These are phyloP conservation scores for Lepidocyrtoides sp. DNA, from an alignment of 2,888 invertebrate species.

Conservation along the genomic window DNA sequence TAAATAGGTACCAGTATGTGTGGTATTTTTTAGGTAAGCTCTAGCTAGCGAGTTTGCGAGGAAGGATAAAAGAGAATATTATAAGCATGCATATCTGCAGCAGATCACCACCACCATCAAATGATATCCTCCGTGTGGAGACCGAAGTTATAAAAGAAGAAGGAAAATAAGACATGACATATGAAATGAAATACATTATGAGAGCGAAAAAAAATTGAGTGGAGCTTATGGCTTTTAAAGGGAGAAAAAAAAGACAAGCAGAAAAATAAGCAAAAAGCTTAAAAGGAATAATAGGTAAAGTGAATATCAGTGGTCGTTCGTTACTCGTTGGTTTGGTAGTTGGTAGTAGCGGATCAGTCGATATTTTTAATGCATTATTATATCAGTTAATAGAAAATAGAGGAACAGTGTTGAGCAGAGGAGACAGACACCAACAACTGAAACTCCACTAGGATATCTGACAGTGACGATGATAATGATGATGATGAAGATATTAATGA, in stretches of 20 bases:
- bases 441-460: conserved; percentile 24
- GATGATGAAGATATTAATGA: not conserved
- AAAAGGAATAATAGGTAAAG: not conserved
- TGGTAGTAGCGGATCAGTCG: not conserved
- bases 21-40: not conserved
- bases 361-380: too few relatives aligned
- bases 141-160: not conserved
- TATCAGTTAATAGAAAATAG: not conserved
- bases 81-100: conserved; percentile 1
- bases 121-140: conserved; percentile 64
- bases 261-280: not conserved
- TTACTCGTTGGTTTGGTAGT: not conserved
- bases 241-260: conserved; percentile 55
- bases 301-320: not conserved
- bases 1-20: not conserved
- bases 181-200: conserved; percentile 20
- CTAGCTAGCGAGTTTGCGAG: too few relatives aligned
- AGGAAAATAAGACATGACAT: not conserved
- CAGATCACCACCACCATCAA: conserved; percentile 53
- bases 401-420: not conserved
- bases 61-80: not conserved
- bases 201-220: not conserved
- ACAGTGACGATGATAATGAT: not conserved
- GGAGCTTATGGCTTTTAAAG: not conserved
- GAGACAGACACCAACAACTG: not conserved